Conservation (phyloP, 2,113 vertebrate species). For the Cinclus mexicanus region DNA sequence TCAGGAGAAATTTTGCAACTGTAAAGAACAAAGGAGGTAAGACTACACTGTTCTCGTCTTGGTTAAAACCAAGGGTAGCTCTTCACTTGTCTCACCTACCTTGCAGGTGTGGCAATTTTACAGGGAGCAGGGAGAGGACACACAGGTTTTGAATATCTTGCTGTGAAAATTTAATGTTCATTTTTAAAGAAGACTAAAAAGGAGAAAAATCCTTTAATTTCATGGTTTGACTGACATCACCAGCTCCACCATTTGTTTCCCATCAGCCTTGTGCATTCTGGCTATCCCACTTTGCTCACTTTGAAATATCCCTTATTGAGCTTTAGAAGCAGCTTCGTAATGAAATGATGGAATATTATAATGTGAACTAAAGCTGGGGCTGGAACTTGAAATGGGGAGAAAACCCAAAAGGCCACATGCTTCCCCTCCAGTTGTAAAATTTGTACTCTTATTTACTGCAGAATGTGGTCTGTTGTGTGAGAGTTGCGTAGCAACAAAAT, state of each 20-base stretch:
- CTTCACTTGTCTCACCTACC: not conserved
- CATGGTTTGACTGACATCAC: not conserved
- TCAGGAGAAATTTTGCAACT: not conserved
- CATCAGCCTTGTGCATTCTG: not conserved
- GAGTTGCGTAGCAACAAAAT: conserved; percentile 73
- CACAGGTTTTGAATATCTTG: not conserved
- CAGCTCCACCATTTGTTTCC: conserved; percentile 16
- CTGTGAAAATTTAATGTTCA: not conserved
- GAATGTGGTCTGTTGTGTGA: conserved; percentile 46
- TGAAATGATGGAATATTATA: conserved; percentile 51
- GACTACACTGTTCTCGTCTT: not conserved
- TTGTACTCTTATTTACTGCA: conserved; percentile 67
- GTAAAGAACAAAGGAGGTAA: not conserved
- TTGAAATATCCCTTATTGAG: conserved; percentile 35
- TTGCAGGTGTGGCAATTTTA: not conserved
- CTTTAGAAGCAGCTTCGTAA: conserved; percentile 40
- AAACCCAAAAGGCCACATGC: conserved; percentile 43
- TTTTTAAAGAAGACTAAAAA: not conserved
- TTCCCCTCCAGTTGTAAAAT: conserved; percentile 71
- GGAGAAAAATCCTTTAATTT: not conserved
- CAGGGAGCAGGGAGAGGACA: not conserved
- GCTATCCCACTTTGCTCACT: not conserved
- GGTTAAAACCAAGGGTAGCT: not conserved
- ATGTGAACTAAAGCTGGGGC: conserved; percentile 66
- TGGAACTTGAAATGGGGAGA: conserved; percentile 55